Conservation (phyloP, 2,797 vertebrate genomes). For the Chelidonichthys spinosus region DNA sequence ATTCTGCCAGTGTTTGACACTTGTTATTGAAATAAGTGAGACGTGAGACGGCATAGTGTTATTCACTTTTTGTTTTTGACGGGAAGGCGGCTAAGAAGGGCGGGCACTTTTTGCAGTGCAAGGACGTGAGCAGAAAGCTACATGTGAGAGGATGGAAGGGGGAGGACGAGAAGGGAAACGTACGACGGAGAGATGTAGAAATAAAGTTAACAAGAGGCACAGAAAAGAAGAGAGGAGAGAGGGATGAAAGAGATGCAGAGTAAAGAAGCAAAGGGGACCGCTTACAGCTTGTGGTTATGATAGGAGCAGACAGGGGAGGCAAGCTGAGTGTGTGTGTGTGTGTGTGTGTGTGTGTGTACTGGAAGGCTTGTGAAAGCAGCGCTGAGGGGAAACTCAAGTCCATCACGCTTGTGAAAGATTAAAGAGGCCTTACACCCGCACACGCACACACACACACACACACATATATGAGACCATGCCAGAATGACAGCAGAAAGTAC, state of each 20-base stretch:
- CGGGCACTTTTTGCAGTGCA: neutral
- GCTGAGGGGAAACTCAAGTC: conserved; percentile 53
- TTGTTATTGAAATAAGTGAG: conserved; percentile 39
- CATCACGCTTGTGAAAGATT: conserved; percentile 69
- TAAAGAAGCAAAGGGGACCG: conserved; percentile 32
- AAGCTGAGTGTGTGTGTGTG: conserved; percentile 17
- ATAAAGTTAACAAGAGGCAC: conserved; percentile 22
- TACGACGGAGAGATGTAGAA: conserved; percentile 4
- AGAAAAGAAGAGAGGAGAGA: conserved; percentile 5
- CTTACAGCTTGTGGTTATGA: conserved; percentile 53
- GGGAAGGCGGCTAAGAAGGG: conserved; percentile 9
- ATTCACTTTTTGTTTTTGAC: conserved; percentile 27
- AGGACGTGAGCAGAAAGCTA: neutral
- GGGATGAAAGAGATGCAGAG: conserved; percentile 26
- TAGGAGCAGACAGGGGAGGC: conserved; percentile 40
- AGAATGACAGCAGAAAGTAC: conserved; percentile 37
- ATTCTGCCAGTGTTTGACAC: conserved; percentile 34
- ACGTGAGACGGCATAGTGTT: conserved; percentile 16
- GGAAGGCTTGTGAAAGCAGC: conserved; percentile 10
- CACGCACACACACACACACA: conserved; percentile 21
- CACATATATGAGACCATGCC: conserved; percentile 10
- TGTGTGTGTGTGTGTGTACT: conserved; percentile 15
- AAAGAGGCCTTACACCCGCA: conserved; percentile 48
- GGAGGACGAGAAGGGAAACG: neutral
- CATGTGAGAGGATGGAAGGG: neutral